These are phyloP conservation scores for Sylvia borin DNA, from an alignment of 2,797 vertebrate genomes.

Conservation along the genomic window DNA sequence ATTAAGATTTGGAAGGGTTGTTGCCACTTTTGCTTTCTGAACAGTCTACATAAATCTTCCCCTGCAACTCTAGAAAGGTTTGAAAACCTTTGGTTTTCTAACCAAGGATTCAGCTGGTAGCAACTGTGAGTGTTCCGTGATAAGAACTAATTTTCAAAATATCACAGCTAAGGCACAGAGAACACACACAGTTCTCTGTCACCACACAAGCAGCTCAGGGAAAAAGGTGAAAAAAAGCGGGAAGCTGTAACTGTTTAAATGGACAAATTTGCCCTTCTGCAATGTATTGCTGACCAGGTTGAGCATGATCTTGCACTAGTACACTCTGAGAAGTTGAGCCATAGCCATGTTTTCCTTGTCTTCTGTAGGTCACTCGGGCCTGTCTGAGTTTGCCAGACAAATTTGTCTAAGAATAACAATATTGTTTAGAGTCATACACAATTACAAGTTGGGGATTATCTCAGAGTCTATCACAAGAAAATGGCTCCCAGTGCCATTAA, in stretches of 20 bases:
- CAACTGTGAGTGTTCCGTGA: neutral
- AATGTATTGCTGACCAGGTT: neutral
- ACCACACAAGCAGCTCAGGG: neutral
- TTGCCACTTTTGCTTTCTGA: neutral
- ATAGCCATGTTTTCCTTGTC: neutral
- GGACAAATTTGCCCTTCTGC: neutral
- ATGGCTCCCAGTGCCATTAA: neutral
- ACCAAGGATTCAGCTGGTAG: neutral
- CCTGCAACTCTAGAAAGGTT: neutral
- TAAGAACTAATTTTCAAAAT: neutral
- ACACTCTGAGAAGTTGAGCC: neutral
- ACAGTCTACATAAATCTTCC: neutral
- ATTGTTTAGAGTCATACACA: neutral
- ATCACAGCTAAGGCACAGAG: neutral
- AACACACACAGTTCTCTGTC: rapidly evolving
- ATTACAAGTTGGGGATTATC: neutral
- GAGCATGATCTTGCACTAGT: neutral
- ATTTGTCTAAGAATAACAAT: neutral
- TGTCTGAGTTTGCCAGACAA: neutral
- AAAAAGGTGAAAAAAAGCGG: neutral
- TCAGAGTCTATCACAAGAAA: neutral
- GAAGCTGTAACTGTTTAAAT: neutral
- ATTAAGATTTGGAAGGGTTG: neutral
- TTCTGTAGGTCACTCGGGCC: neutral
- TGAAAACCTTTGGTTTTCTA: neutral